phyloP scores from a whole-genome alignment of 2,888 invertebrate genomes.

The Polyommatus iphigenia region DNA sequence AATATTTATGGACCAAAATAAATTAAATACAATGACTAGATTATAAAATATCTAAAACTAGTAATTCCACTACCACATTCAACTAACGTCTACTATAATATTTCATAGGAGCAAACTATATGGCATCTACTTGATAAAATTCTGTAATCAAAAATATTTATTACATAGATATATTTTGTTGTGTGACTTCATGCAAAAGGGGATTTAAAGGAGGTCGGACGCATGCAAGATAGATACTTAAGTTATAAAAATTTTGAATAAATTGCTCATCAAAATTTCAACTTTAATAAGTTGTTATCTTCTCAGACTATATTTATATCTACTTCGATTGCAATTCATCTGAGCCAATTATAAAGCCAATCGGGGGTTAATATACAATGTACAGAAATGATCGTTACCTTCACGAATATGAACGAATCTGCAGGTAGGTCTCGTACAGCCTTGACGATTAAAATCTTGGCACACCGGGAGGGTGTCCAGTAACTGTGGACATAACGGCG shows the following conservation, averaged over 20 bases:
- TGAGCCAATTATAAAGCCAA: constrained; percentile 13
- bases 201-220: background rate
- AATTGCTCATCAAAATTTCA: background rate
- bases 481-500: constrained; percentile 89
- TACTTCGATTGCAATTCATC: background rate
- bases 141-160: constrained; percentile 25
- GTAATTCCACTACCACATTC: constrained; percentile 34
- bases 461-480: constrained; percentile 99
- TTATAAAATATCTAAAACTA: constrained; percentile 29
- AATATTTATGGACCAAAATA: background rate
- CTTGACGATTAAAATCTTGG: constrained; percentile 99
- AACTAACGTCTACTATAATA: constrained; percentile 29
- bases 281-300: background rate
- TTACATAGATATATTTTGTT: background rate
- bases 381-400: constrained; percentile 79
- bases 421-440: constrained; percentile 97
- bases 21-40: constrained; percentile 9
- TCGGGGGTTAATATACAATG: background rate
- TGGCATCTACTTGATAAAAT: background rate
- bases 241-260: constrained; percentile 8
- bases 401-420: constrained; percentile 98
- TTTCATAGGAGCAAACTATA: constrained; percentile 23
- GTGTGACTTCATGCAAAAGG: constrained; percentile 8
- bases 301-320: background rate
- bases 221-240: constrained; percentile 7